Evolutionary conservation across 2,888 invertebrate genomes (phyloP).

Genomic region (Cyclophora punctaria): DNA sequence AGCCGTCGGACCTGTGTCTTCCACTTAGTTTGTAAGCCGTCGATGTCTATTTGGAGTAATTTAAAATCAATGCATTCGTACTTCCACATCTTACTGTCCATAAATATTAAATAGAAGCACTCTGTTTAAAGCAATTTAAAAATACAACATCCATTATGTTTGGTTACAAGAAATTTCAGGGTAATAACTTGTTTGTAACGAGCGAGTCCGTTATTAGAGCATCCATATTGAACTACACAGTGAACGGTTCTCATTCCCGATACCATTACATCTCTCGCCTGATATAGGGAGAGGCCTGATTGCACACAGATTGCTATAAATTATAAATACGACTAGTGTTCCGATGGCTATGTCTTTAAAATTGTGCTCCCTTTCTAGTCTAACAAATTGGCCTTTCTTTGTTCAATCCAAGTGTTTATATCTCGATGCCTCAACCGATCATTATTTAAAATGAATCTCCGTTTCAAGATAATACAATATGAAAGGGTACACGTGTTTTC

Average conservation of each 20-base stretch:
- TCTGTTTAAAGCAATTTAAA: slow-evolving; percentile 18
- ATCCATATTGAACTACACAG: slow-evolving; percentile 39
- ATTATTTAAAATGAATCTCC: slow-evolving; percentile 21
- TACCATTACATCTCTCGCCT: slow-evolving; percentile 62
- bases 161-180: slow-evolving; percentile 28
- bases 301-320: slow-evolving; percentile 69
- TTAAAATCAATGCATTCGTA: slow-evolving; percentile 8
- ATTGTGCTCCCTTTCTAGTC: slow-evolving; percentile 70
- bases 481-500: no score
- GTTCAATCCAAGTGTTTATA: slow-evolving; percentile 44
- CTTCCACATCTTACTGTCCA: slow-evolving; percentile 15
- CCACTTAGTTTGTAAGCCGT: slow-evolving; percentile 28
- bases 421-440: slow-evolving; percentile 36
- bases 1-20: slow-evolving; percentile 51
- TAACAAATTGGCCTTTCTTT: slow-evolving; percentile 69
- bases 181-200: slow-evolving; percentile 29
- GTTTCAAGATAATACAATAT: no score
- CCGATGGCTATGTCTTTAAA: slow-evolving; percentile 64
- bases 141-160: slow-evolving; percentile 29
- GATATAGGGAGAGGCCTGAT: slow-evolving; percentile 61
- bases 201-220: slow-evolving; percentile 36
- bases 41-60: slow-evolving; percentile 27
- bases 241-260: slow-evolving; percentile 59
- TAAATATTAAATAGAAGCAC: not conserved
- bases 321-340: slow-evolving; percentile 63